Evolutionary conservation across 1,140 invertebrate species (phyloP), one percentile per base, ranked within the genome.

Genomic region (Pseudomyrmex flavicornis): DNA sequence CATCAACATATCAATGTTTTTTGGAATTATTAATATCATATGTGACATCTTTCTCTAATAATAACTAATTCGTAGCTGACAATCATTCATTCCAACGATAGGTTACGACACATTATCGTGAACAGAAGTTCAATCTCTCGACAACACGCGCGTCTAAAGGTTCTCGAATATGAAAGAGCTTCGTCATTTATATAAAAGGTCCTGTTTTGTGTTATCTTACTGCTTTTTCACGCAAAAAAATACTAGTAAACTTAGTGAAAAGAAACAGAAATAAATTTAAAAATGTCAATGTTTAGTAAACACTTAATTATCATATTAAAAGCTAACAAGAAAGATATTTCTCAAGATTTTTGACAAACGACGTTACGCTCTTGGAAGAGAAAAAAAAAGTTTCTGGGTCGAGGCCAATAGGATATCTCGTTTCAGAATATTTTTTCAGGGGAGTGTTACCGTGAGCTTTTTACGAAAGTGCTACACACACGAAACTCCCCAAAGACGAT

Each of bases 351-450:
- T 35, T 35, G 35, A 35, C 35, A 35, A 35, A 35, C 35, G 15
- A 66, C 3, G 48, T 9, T 15, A 52, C n/a, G 17, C 13, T 54
- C 20, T 77, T 44, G 8, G 4, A 46, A 4, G 22, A 58, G 35
- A 9, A 50, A 3, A 62, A 17, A 12, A 63, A 56, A 44, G 35
- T 63, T 20, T 26, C 68, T 68, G 65, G 50, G 7, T 17, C 10
- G 17, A 52, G 26, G n/a, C 48, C 7, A 8, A 46, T 66, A 17
- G 56, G 13, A 2, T 84, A 82, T 76, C 63, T 85, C 58, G 63
- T 86, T 84, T 69, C 62, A 58, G 63, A 56, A 85, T 61, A 50
- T 70, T 87, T 85, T 85, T 66, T 15, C 65, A 50, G 5, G 26
- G 17, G 17, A 80, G 9, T 59, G 20, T 72, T 70, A 61, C 65